phyloP scores from a whole-genome alignment of 2,797 vertebrate genomes.

The Anniella stebbinsi region DNA sequence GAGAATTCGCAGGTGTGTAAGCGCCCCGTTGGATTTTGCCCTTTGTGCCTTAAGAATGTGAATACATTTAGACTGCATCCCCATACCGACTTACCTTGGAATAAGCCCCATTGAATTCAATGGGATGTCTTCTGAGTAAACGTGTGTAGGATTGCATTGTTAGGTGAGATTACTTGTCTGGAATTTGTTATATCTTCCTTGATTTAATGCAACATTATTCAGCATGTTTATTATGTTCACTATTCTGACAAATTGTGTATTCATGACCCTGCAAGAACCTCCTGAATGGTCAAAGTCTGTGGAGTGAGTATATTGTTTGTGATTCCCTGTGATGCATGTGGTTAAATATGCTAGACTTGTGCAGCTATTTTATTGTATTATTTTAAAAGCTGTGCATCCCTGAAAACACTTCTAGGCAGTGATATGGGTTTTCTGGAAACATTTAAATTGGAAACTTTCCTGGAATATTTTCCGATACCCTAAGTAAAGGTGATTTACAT shows the following conservation, averaged over 20 bases:
- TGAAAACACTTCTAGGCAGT: not conserved
- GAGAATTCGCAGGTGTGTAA: no score
- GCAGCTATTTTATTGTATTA: not conserved
- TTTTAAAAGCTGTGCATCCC: not conserved
- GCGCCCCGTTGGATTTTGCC: no score
- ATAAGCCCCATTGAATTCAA: not conserved
- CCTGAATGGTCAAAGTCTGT: constrained; percentile 88
- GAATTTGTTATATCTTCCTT: constrained; percentile 81
- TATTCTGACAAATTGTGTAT: constrained; percentile 94
- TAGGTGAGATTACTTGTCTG: not conserved
- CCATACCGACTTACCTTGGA: not conserved
- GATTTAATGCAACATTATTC: constrained; percentile 87
- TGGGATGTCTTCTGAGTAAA: not conserved
- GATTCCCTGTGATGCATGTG: not conserved
- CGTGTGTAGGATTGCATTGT: not conserved
- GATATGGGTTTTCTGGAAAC: not conserved
- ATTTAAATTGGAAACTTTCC: not conserved
- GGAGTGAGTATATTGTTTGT: constrained; percentile 87
- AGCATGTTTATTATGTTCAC: constrained; percentile 95
- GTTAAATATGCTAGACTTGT: not conserved
- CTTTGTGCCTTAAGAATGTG: not conserved
- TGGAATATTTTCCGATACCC: no score
- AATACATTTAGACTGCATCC: not conserved
- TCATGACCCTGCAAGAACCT: constrained; percentile 86
- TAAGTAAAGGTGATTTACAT: not conserved